Evolutionary conservation across 2,888 invertebrate species (phyloP).

Genomic region (Darwinula stevensoni): DNA sequence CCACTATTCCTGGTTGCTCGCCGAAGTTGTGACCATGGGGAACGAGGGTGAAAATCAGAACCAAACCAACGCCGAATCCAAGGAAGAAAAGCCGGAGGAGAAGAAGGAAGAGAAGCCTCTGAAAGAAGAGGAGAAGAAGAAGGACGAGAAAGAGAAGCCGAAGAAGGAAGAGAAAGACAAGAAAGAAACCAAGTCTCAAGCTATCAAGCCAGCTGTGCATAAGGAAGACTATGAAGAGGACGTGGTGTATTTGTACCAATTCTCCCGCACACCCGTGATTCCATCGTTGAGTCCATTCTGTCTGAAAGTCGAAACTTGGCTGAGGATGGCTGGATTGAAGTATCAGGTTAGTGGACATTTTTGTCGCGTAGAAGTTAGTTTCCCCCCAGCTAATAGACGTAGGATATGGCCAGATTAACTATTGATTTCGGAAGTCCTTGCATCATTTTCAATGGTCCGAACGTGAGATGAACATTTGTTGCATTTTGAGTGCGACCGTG

Average conservation of each 20-base stretch:
- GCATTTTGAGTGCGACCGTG: too few relatives aligned
- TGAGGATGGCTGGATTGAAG: constrained; percentile 61
- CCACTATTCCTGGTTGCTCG: too few relatives aligned
- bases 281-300: constrained; percentile 76
- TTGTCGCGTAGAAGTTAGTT: constrained; percentile 1
- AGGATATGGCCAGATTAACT: not conserved
- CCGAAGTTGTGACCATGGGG: too few relatives aligned
- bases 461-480: too few relatives aligned
- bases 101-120: not conserved
- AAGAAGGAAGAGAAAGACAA: constrained; percentile 1
- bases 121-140: constrained; percentile 1
- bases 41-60: not conserved
- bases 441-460: constrained; percentile 1
- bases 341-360: constrained; percentile 85
- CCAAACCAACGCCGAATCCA: not conserved
- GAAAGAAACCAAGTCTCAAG: not conserved
- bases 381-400: not conserved
- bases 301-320: constrained; percentile 85
- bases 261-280: constrained; percentile 58
- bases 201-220: constrained; percentile 32
- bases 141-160: not conserved
- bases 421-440: constrained; percentile 1
- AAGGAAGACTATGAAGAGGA: constrained; percentile 71
- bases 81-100: not conserved
- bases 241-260: constrained; percentile 74